Percentiles rank a stretch among this genome's conserved stretches.
These are phyloP conservation scores for Ochotona princeps DNA, from an alignment of 2,113 vertebrate species.

Conservation along the genomic window DNA sequence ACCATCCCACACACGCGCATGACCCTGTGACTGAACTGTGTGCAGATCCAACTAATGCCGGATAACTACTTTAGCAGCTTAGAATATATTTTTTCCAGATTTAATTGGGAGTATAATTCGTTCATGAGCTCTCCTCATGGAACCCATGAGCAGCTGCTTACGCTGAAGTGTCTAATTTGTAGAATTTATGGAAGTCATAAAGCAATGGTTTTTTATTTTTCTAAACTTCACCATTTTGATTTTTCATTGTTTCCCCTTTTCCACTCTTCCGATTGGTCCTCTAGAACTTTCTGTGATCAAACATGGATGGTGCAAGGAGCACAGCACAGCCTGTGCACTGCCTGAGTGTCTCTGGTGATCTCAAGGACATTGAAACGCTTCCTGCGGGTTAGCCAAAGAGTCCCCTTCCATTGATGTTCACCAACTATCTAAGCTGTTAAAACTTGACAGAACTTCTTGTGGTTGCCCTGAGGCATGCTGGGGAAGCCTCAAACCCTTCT, in stretches of 20 bases:
- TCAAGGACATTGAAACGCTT: background rate
- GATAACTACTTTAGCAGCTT: background rate
- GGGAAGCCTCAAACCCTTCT: background rate
- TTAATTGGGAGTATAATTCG: background rate
- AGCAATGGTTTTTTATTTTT: too few species aligned
- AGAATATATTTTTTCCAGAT: background rate
- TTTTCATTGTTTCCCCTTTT: background rate
- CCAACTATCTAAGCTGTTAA: background rate
- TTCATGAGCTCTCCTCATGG: slow-evolving; percentile 14
- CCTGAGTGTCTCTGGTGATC: background rate
- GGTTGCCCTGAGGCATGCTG: background rate
- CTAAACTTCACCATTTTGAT: background rate
- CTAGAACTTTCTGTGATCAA: background rate
- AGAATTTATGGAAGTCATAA: slow-evolving; percentile 20
- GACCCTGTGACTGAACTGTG: background rate
- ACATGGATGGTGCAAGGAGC: background rate
- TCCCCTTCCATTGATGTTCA: slow-evolving; percentile 7
- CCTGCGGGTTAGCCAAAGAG: background rate
- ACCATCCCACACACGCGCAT: too few species aligned
- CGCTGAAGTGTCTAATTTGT: background rate
- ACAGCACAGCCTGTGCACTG: too few species aligned
- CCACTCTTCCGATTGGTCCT: background rate
- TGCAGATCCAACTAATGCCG: background rate
- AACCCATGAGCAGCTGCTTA: slow-evolving; percentile 24
- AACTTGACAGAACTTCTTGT: background rate